These are phyloP conservation scores for Microtus montanus DNA, from an alignment of 2,113 vertebrate species.

Conservation along the genomic window DNA sequence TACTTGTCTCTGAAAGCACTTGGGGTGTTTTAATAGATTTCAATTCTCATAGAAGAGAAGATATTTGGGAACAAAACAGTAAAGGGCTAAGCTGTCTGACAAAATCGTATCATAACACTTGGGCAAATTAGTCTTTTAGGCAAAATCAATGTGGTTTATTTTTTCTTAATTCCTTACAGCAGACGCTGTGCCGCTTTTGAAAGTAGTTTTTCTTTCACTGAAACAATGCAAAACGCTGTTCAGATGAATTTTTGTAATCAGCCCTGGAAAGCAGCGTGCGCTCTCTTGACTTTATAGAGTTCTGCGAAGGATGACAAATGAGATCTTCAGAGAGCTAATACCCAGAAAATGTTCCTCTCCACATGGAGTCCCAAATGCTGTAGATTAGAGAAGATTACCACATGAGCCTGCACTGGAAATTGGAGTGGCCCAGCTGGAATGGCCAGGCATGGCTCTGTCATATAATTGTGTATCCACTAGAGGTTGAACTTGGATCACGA, in stretches of 20 bases:
- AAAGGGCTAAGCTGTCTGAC: not conserved
- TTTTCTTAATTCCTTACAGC: not conserved
- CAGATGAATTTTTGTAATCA: not conserved
- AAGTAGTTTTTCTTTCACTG: not conserved
- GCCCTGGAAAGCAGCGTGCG: not conserved
- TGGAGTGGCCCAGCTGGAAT: not conserved
- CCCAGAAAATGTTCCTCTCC: not conserved
- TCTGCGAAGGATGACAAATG: not conserved
- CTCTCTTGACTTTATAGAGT: not conserved
- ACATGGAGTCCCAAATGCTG: not conserved
- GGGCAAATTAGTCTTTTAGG: not conserved
- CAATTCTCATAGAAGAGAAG: not conserved
- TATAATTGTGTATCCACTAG: slow-evolving; percentile 67
- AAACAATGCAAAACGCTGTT: not conserved
- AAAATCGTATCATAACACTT: slow-evolving; percentile 19
- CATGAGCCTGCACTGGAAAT: not conserved
- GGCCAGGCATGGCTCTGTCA: slow-evolving; percentile 41
- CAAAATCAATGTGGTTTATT: not conserved
- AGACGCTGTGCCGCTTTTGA: not conserved
- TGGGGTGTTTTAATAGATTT: not conserved
- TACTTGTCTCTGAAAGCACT: not conserved
- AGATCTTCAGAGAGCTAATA: not conserved
- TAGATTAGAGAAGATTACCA: not conserved
- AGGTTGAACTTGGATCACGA: slow-evolving; percentile 73
- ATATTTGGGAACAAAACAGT: not conserved